Base-by-base conservation (phyloP, 2,797 vertebrate genomes). In the Amazonetta brasiliensis region DNA sequence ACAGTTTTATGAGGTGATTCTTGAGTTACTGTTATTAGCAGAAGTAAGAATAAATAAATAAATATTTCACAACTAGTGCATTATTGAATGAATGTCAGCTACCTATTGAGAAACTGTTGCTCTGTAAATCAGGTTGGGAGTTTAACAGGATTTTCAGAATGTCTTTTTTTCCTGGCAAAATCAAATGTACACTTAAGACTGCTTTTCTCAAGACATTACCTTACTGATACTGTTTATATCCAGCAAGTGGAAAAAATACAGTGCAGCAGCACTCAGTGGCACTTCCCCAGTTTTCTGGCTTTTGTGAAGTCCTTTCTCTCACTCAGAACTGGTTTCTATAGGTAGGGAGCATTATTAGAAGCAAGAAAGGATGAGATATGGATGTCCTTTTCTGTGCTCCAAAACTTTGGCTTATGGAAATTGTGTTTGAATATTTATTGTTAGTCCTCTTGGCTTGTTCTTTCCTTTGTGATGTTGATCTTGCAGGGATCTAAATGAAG, bases 291-390 rank as follows among this genome's bases (percentile, higher is more conserved):
- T 37, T 58, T 75, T 44, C 28, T 79, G 50, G 46, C 28, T 64
- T 78, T 18, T 37, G 7, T 30, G 8, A 48, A 67, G 4, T 39
- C 7, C 11, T 67, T 58, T 60, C 6, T 31, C 54, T 80, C 17
- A 17, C 16, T 63, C 35, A 44, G 35, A 63, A 14, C 6, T 48
- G 15, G 2, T 54, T 76, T 76, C 50, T 50, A 8, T 19, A 25
- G 31, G 16, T 9, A 48, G 7, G 31, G 26, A n/a, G 58, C 60
- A 68, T 18, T 1, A 52, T 41, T 19, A 55, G 0, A 0, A 16
- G 23, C 2, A 69, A n/a, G 48, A 67, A 84, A 74, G 18, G 6
- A 15, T 1, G 2, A 48, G 33, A 39, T n/a, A 62, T 0, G 1
- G 11, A 14, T 20, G 3, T 48, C 11, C 41, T 85, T 77, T 73